Percentiles rank a stretch among this genome's conserved stretches.
Evolutionary conservation across 2,113 vertebrate species (phyloP).

Genomic region (Nycticebus coucang): DNA sequence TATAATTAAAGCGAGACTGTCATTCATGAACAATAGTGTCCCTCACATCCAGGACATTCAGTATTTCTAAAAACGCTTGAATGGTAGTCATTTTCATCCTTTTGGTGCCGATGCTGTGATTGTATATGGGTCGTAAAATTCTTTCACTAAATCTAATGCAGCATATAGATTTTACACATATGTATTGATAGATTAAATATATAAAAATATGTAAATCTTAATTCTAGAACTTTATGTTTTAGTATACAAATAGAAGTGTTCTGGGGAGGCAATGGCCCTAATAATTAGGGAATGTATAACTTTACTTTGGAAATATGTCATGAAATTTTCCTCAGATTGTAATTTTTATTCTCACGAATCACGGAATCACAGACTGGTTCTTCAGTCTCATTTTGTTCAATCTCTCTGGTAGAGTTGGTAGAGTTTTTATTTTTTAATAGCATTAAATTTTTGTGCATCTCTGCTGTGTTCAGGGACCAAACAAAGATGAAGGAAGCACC

Average conservation of each 20-base stretch:
- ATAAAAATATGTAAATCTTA: neutral
- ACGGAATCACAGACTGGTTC: neutral
- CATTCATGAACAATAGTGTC: neutral
- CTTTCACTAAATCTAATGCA: neutral
- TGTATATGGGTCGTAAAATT: neutral
- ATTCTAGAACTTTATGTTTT: neutral
- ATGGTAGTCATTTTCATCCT: neutral
- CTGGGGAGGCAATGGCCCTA: neutral
- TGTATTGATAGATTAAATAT: neutral
- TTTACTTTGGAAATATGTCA: neutral
- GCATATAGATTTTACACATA: neutral
- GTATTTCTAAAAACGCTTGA: neutral
- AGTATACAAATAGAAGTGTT: neutral
- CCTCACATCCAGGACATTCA: neutral
- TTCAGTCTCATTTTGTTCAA: neutral
- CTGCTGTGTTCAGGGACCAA: neutral
- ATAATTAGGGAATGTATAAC: neutral
- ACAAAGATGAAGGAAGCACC: neutral
- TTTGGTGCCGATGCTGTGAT: neutral
- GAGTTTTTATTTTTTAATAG: neutral
- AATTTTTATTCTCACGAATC: neutral
- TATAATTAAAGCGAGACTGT: constrained; percentile 14
- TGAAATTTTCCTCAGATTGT: neutral
- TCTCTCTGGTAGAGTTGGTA: neutral
- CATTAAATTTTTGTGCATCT: neutral